phyloP scores from a whole-genome alignment of 2,797 vertebrate genomes.

The Nasua narica region DNA sequence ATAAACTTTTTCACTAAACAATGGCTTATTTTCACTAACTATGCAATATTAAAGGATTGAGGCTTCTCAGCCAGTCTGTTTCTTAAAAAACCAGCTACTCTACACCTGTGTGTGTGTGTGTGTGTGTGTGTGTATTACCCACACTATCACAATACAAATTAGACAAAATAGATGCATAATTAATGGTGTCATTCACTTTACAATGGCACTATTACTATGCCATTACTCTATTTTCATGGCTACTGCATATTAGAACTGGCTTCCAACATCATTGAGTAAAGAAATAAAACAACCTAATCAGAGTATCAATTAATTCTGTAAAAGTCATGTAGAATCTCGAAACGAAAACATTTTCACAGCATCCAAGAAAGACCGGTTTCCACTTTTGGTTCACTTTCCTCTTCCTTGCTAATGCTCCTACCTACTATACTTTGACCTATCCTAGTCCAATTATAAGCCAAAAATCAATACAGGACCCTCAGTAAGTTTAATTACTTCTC shows the following conservation, averaged over 20 bases:
- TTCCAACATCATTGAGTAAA: slow-evolving; percentile 66
- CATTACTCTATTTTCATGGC: slow-evolving; percentile 53
- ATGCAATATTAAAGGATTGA: not conserved
- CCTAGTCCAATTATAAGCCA: slow-evolving; percentile 62
- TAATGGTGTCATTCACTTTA: slow-evolving; percentile 47
- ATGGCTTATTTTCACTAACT: slow-evolving; percentile 23
- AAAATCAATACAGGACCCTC: slow-evolving; percentile 74
- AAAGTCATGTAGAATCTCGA: slow-evolving; percentile 63
- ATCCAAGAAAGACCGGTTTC: slow-evolving; percentile 67
- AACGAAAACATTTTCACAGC: slow-evolving; percentile 71
- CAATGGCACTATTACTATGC: slow-evolving; percentile 57
- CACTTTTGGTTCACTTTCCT: slow-evolving; percentile 42
- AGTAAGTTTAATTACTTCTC: slow-evolving; percentile 75
- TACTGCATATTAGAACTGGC: slow-evolving; percentile 48
- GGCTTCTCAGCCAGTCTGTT: slow-evolving; percentile 3
- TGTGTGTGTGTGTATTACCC: slow-evolving; percentile 8
- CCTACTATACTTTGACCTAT: slow-evolving; percentile 66
- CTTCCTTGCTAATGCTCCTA: slow-evolving; percentile 63
- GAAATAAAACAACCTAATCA: slow-evolving; percentile 75
- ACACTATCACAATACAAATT: slow-evolving; percentile 56
- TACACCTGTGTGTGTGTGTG: slow-evolving; percentile 25
- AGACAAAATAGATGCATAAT: slow-evolving; percentile 60
- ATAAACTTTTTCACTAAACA: not conserved
- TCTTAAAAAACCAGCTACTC: slow-evolving; percentile 48
- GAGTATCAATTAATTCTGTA: slow-evolving; percentile 75